Base-by-base conservation (phyloP, 2,888 invertebrate species). In the Hirtodrosophila duncani region DNA sequence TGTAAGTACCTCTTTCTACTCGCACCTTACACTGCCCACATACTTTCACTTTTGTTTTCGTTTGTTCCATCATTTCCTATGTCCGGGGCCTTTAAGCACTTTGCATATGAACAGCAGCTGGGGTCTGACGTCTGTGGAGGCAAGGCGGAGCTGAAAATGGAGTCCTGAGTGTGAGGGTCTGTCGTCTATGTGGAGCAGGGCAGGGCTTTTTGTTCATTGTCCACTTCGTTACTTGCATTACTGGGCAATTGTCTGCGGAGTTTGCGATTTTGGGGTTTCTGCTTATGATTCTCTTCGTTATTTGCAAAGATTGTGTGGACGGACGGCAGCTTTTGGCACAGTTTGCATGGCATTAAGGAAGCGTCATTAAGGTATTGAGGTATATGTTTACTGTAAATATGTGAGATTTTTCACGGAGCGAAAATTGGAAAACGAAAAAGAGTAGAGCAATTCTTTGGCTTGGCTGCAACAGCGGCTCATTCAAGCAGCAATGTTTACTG, bases 141-240 rank as follows among this genome's bases (percentile, higher is more conserved):
- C 10, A 9, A 9, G 10, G 24, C 9, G 10, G 24, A 9, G 24
- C 5, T 9, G 23, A 20, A 23, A 36, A 21, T 36, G 34, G 21
- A 36, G 34, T 36, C 20, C 36, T 26, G 20, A 49, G 46, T 26
- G 16, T 13, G n/a, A n/a, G 2, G 34, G 21, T 10, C n/a, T 20
- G 10, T 42, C 33, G 31, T 11, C n/a, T n/a, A n/a, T n/a, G n/a
- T n/a, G n/a, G n/a, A n/a, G n/a, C n/a, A n/a, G n/a, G n/a, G n/a
- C n/a, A n/a, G n/a, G n/a, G n/a, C n/a, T n/a, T n/a, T n/a, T 23
- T 29, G 43, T 55, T 57, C 61, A 51, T 41, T 69, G 74, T 74
- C 71, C 79, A 74, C 74, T 74, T 74, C 75, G 74, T 74, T 74
- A 74, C 71, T 63, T 75, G 74, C 70, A 79, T 74, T 74, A 79